These are phyloP conservation scores for Peucedramus taeniatus DNA, from an alignment of 2,113 vertebrate species.

Conservation along the genomic window DNA sequence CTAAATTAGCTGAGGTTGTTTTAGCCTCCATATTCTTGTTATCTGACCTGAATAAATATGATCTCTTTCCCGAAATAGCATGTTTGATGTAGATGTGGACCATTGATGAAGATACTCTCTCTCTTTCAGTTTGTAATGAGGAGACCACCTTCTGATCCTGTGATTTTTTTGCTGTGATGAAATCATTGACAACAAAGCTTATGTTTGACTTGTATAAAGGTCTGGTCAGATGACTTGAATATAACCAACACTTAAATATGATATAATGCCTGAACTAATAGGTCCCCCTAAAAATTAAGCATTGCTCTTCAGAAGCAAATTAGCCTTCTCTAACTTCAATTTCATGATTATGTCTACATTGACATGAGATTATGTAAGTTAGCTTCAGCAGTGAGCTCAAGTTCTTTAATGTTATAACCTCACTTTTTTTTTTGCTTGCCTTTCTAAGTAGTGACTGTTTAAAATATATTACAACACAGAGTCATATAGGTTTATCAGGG, in stretches of 20 bases:
- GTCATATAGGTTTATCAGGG: not conserved
- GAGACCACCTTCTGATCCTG: not conserved
- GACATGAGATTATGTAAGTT: not conserved
- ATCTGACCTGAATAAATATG: not conserved
- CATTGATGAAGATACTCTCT: not conserved
- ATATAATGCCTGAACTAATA: not conserved
- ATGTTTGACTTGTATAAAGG: not conserved
- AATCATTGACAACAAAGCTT: not conserved
- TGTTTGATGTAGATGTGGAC: not conserved
- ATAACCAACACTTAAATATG: not conserved
- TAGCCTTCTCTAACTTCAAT: not conserved
- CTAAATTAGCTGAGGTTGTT: not conserved
- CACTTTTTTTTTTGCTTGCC: not conserved
- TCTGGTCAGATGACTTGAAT: not conserved
- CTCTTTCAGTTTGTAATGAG: not conserved
- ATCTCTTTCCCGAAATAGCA: not conserved
- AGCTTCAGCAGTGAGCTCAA: not conserved
- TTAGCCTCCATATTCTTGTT: not conserved
- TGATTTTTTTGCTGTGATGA: not conserved
- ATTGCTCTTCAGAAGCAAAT: not conserved
- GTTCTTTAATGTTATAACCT: not conserved
- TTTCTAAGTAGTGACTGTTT: not conserved
- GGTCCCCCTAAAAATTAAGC: not conserved
- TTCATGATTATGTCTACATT: not conserved
- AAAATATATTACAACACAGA: not conserved